phyloP scores from a whole-genome alignment of 2,113 vertebrate genomes.

The Todiramphus saurophagus region DNA sequence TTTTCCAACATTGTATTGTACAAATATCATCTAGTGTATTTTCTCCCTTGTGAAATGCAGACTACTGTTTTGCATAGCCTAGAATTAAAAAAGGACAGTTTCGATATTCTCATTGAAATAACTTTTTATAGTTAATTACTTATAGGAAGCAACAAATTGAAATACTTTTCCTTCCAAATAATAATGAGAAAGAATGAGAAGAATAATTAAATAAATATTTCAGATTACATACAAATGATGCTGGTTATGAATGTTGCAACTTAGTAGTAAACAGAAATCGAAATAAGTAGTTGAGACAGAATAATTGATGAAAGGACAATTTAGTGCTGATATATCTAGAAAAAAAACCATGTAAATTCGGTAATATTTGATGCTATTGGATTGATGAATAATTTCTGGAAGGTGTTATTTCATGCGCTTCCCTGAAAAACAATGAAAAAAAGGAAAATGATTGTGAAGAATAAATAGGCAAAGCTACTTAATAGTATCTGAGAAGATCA shows the following conservation, averaged over 20 bases:
- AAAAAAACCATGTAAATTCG: not conserved
- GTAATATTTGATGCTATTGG: not conserved
- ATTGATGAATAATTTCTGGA: not conserved
- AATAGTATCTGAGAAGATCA: not conserved
- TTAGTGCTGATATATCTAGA: not conserved
- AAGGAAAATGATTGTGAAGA: not conserved
- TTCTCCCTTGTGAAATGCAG: not conserved
- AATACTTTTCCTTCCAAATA: not conserved
- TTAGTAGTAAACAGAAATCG: not conserved
- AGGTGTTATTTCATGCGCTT: not conserved
- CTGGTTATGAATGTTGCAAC: not conserved
- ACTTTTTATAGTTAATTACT: not conserved
- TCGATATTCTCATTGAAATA: not conserved
- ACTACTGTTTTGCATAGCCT: not conserved
- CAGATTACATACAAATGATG: not conserved
- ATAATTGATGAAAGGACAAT: not conserved
- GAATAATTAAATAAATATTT: not conserved
- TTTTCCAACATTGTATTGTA: not conserved
- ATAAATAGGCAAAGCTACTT: not conserved
- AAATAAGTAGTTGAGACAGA: not conserved
- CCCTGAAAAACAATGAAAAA: not conserved
- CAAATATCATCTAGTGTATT: not conserved
- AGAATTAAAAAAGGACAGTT: not conserved
- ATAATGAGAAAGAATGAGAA: rapidly evolving
- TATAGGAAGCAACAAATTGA: not conserved